These are phyloP conservation scores for Rhopalosiphum padi DNA, from an alignment of 1,140 invertebrate species.

Conservation along the genomic window DNA sequence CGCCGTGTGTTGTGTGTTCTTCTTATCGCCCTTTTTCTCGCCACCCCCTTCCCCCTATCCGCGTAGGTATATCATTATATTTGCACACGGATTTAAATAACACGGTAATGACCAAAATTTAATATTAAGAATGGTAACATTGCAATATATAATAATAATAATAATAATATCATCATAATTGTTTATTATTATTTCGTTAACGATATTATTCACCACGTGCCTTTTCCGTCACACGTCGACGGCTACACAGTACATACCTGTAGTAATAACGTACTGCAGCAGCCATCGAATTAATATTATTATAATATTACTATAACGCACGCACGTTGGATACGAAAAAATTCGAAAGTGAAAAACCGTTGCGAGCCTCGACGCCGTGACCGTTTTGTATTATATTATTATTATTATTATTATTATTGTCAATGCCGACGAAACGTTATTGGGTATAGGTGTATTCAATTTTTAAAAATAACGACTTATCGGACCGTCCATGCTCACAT, in stretches of 20 bases:
- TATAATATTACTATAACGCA: background rate
- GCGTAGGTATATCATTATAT: too few relatives aligned
- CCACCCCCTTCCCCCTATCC: too few relatives aligned
- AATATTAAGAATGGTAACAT: too few relatives aligned
- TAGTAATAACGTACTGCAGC: too few relatives aligned
- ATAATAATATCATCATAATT: too few relatives aligned
- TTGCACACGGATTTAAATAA: too few relatives aligned
- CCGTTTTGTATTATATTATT: background rate
- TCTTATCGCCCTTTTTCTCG: too few relatives aligned
- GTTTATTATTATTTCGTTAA: background rate
- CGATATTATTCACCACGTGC: background rate
- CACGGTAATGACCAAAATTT: too few relatives aligned
- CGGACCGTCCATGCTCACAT: background rate
- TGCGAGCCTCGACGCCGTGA: background rate
- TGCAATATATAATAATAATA: too few relatives aligned
- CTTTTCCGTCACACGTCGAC: background rate
- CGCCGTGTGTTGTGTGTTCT: too few relatives aligned
- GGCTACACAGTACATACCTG: too few relatives aligned
- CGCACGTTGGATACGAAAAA: background rate
- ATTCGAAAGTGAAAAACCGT: background rate
- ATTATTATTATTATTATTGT: background rate
- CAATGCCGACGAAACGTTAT: background rate
- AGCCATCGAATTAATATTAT: background rate
- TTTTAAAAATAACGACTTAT: slow-evolving; percentile 18
- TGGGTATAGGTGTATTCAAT: background rate